Evolutionary conservation across 2,797 vertebrate species (phyloP), one percentile per base, ranked within the genome.

Genomic region (Sciurus vulgaris): DNA sequence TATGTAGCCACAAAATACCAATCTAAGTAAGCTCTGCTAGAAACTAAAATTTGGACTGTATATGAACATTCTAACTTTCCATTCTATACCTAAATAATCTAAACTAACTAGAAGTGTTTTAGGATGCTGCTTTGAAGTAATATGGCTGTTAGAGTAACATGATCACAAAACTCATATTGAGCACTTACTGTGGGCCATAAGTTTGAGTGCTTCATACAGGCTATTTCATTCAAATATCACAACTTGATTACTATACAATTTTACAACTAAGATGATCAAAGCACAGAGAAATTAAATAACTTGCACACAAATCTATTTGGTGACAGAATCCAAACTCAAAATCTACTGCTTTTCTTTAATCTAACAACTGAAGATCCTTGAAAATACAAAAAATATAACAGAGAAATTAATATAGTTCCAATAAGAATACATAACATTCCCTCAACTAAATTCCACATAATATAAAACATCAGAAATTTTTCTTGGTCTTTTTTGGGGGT

Each of bases 1-100:
- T 95, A 70, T 77, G 20, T 54, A 93, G 95, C 96, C n/a, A 85
- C 63, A 38, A 59, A 97, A 96, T 82, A 91, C 81, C 70, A 93
- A 78, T 69, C 69, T 86, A 96, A 95, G 22, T 74, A 94, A 93
- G 69, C 97, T 86, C 56, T 76, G 20, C 69, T 73, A 96, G 69
- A 93, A 72, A 65, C 76, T 95, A 91, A 95, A 95, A 95, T 81
- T 65, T 96, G 72, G 65, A 0, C 91, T 73, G 84, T 92, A 92
- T 81, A 95, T 49, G 83, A 93, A 96, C 11, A 84, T 83, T 94
- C 77, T 56, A 72, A 93, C 95, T 33, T 96, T 96, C 76, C 78
- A 94, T 78, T 85, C 59, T 2, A 0, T n/a, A 59, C 47, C 76
- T 51, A 96, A 76, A 76, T 79, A 89, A 22, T 83, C 24, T 28